These are phyloP conservation scores for Calidris pygmaea DNA, from an alignment of 2,113 vertebrate species.

Conservation along the genomic window DNA sequence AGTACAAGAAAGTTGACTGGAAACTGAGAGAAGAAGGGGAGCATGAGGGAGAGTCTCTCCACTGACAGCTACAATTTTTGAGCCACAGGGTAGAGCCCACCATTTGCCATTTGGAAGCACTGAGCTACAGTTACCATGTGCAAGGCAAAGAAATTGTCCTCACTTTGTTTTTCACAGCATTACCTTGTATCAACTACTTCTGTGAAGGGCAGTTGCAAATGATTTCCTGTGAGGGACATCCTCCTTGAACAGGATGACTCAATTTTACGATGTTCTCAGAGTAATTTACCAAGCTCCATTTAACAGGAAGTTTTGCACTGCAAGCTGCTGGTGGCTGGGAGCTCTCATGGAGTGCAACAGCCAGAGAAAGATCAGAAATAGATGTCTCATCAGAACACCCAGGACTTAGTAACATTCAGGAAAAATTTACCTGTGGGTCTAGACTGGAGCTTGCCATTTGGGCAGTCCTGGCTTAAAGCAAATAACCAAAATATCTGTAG, in stretches of 20 bases:
- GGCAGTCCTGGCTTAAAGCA: neutral
- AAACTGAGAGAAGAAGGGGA: neutral
- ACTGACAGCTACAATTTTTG: neutral
- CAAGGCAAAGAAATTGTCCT: neutral
- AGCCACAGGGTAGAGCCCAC: neutral
- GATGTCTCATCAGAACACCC: neutral
- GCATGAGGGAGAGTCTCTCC: neutral
- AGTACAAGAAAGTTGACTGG: neutral
- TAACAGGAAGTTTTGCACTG: neutral
- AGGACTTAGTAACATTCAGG: neutral
- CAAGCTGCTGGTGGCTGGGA: neutral
- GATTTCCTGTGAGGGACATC: neutral
- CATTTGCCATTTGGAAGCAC: neutral
- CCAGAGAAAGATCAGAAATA: neutral
- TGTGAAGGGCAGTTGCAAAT: neutral
- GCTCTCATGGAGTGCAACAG: neutral
- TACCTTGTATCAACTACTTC: neutral
- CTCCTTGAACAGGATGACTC: neutral
- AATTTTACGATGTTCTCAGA: neutral
- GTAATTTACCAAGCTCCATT: neutral
- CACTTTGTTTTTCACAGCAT: neutral
- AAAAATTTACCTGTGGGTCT: neutral
- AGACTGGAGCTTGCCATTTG: neutral
- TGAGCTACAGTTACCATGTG: neutral
- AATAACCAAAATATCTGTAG: neutral